A percentile compares a stretch with the other conserved stretches of the same genome.
Evolutionary conservation across 2,797 vertebrate genomes (phyloP).

Genomic region (Sciurus carolinensis): DNA sequence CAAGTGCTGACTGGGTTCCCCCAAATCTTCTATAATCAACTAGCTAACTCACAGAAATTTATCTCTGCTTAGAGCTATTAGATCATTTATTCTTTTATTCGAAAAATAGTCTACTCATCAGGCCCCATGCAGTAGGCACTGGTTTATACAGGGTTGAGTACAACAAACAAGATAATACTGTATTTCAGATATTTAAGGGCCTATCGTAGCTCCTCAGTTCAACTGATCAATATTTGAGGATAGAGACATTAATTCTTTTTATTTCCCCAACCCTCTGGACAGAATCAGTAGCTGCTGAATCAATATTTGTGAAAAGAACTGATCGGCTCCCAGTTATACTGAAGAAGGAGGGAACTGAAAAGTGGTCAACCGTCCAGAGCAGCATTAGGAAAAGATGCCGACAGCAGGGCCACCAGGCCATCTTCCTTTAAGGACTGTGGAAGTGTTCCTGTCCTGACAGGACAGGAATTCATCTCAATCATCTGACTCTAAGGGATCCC

Average conservation of each 20-base stretch:
- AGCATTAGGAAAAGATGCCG: not conserved
- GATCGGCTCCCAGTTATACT: not conserved
- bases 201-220: not conserved
- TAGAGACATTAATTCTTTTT: not conserved
- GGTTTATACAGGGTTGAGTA: not conserved
- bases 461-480: not conserved
- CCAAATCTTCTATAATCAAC: not conserved
- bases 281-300: not conserved
- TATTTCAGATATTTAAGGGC: not conserved
- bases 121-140: not conserved
- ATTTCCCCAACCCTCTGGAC: not conserved
- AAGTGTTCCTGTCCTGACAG: not conserved
- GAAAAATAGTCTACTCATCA: not conserved
- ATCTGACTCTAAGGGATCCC: not conserved
- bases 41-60: not conserved
- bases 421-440: not conserved
- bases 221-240: not conserved
- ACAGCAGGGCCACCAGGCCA: not conserved
- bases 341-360: not conserved
- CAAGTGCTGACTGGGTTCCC: not conserved
- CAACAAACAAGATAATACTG: not conserved
- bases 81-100: not conserved
- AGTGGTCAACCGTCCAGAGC: not conserved
- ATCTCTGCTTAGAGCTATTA: not conserved
- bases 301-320: not conserved